phyloP scores from a whole-genome alignment of 2,888 invertebrate genomes.

The Isoperla grammatica region DNA sequence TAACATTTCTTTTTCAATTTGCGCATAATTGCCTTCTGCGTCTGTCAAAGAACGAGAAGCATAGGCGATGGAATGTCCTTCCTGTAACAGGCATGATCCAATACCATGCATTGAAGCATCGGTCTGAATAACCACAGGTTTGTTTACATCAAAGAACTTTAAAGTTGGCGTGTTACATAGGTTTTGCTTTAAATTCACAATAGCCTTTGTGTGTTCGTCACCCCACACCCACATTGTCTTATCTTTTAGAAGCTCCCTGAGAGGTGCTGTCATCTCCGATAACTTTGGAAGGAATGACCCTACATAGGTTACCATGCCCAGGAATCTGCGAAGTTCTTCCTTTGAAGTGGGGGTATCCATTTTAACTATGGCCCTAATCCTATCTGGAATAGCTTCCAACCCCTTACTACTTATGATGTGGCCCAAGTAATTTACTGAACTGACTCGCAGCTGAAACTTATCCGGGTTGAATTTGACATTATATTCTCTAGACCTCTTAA shows the following conservation, averaged over 20 bases:
- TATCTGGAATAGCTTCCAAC: no score
- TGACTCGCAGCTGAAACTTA: conserved; percentile 28
- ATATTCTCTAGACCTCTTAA: conserved; percentile 27
- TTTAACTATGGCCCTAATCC: no score
- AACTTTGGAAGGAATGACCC: no score
- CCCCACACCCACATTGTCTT: no score
- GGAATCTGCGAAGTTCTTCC: no score
- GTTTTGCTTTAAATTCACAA: no score
- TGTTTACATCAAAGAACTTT: neutral
- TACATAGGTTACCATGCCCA: no score
- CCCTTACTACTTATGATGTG: conserved; percentile 34
- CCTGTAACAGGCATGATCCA: conserved; percentile 4
- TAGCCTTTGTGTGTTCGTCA: no score
- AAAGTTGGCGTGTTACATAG: no score
- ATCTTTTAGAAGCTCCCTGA: no score
- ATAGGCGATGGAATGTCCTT: neutral
- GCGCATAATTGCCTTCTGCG: conserved; percentile 7
- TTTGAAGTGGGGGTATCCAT: no score
- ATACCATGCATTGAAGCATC: conserved; percentile 1
- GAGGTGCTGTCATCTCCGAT: no score
- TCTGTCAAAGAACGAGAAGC: neutral
- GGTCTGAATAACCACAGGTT: neutral
- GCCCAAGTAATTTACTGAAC: conserved; percentile 32
- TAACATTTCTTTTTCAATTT: conserved; percentile 13
- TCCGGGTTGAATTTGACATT: conserved; percentile 34